Conservation (phyloP, 2,797 vertebrate species). For the Menidia menidia region DNA sequence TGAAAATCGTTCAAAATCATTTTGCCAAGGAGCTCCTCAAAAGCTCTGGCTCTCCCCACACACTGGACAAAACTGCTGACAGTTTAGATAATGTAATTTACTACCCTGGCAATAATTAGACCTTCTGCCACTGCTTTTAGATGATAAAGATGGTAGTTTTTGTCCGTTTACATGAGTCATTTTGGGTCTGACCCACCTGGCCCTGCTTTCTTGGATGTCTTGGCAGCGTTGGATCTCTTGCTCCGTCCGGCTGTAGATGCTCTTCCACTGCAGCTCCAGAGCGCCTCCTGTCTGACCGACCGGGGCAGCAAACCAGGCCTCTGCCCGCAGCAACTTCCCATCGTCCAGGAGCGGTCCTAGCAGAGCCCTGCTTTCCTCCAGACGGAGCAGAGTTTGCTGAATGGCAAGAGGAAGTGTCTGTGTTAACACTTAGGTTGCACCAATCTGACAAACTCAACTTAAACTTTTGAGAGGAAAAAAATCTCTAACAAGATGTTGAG, state of each 20-base stretch:
- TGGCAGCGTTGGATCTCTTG: conserved; percentile 83
- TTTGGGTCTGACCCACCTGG: conserved; percentile 75
- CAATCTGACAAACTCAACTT: background rate
- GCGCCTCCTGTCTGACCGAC: conserved; percentile 75
- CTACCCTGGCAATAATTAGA: conserved; percentile 9
- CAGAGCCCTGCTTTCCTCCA: conserved; percentile 82
- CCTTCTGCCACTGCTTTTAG: background rate
- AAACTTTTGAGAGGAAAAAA: background rate
- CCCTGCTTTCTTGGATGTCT: conserved; percentile 75
- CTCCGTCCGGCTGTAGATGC: conserved; percentile 79
- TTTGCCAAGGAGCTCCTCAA: background rate
- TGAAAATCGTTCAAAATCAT: background rate
- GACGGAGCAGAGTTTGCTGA: conserved; percentile 84
- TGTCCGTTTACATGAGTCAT: background rate
- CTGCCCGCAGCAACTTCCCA: conserved; percentile 72
- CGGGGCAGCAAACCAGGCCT: conserved; percentile 63
- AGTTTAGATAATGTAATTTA: conserved; percentile 17
- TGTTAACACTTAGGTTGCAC: background rate
- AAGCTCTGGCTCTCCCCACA: background rate
- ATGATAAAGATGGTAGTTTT: conserved; percentile 2
- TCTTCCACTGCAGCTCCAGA: conserved; percentile 88
- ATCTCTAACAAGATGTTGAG: background rate
- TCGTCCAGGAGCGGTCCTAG: conserved; percentile 84
- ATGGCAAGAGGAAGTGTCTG: background rate
- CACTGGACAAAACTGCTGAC: background rate